These are phyloP conservation scores for Cottoperca gobio DNA, from an alignment of 2,797 vertebrate genomes.

Conservation along the genomic window DNA sequence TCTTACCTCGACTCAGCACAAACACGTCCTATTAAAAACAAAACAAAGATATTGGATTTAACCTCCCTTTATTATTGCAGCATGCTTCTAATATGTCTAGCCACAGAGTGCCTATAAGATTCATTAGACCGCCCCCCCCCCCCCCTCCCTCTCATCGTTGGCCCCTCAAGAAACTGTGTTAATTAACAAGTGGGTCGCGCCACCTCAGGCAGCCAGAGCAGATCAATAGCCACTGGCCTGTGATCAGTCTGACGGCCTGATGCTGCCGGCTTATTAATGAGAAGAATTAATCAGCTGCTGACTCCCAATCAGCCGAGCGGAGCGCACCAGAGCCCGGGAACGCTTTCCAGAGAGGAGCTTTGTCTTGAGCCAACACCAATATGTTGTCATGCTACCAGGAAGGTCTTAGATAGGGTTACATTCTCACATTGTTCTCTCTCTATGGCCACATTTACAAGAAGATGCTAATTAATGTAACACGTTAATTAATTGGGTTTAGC, in stretches of 20 bases:
- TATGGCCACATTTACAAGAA: too few species aligned
- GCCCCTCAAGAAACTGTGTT: slow-evolving; percentile 59
- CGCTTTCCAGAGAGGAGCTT: slow-evolving; percentile 12
- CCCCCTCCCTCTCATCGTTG: slow-evolving; percentile 3
- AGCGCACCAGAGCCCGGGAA: slow-evolving; percentile 20
- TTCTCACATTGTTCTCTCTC: too few species aligned
- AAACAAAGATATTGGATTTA: slow-evolving; percentile 16
- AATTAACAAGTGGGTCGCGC: slow-evolving; percentile 69
- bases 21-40: background rate
- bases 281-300: slow-evolving; percentile 67
- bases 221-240: slow-evolving; percentile 78
- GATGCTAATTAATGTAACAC: too few species aligned
- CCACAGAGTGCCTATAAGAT: slow-evolving; percentile 21
- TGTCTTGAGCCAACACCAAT: background rate
- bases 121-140: slow-evolving; percentile 35
- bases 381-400: background rate
- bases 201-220: slow-evolving; percentile 59
- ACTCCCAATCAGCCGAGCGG: slow-evolving; percentile 49
- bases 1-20: background rate
- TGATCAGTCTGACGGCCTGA: slow-evolving; percentile 71
- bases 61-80: slow-evolving; percentile 17
- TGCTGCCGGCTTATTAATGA: slow-evolving; percentile 68
- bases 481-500: too few species aligned
- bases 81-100: slow-evolving; percentile 9
- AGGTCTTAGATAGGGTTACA: background rate